A percentile compares a stretch with the other conserved stretches of the same genome.
Conservation (phyloP, 2,113 vertebrate genomes). For the Chascanopsetta lugubris region DNA sequence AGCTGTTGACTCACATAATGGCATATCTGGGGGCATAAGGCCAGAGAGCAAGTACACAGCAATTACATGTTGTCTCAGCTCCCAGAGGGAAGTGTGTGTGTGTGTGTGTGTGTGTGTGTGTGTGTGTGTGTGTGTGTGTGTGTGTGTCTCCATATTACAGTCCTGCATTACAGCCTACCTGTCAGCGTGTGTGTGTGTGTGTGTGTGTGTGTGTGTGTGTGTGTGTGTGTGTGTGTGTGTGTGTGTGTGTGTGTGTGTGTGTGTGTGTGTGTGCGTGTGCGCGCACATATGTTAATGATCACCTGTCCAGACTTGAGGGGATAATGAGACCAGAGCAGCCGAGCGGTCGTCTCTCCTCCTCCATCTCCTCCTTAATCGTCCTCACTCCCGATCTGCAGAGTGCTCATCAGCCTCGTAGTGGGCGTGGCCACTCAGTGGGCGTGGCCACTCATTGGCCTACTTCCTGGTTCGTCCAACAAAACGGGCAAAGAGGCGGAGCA, state of each 20-base stretch:
- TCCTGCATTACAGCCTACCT: slow-evolving; percentile 45
- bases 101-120: slow-evolving; percentile 24
- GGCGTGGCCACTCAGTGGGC: neutral
- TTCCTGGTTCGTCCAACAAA: slow-evolving; percentile 1
- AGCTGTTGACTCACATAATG: slow-evolving; percentile 54
- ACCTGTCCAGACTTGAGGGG: slow-evolving; percentile 69
- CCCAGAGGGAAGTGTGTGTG: slow-evolving; percentile 21
- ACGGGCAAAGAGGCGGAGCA: no score
- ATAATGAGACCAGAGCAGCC: slow-evolving; percentile 50
- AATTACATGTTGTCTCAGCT: slow-evolving; percentile 48
- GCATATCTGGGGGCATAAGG: slow-evolving; percentile 27
- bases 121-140: slow-evolving; percentile 18
- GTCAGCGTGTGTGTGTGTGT: slow-evolving; percentile 48
- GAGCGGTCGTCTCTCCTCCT: neutral
- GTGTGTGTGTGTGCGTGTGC: slow-evolving; percentile 23
- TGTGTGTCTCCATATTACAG: slow-evolving; percentile 31
- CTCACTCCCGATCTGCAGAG: neutral
- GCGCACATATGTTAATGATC: slow-evolving; percentile 54
- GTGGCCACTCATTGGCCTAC: neutral
- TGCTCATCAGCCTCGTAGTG: neutral
- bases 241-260: slow-evolving; percentile 47
- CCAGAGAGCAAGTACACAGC: slow-evolving; percentile 5
- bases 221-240: slow-evolving; percentile 18
- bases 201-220: slow-evolving; percentile 14
- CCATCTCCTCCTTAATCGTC: neutral